phyloP scores from a whole-genome alignment of 2,888 invertebrate genomes.

The Dendrolimus houi region DNA sequence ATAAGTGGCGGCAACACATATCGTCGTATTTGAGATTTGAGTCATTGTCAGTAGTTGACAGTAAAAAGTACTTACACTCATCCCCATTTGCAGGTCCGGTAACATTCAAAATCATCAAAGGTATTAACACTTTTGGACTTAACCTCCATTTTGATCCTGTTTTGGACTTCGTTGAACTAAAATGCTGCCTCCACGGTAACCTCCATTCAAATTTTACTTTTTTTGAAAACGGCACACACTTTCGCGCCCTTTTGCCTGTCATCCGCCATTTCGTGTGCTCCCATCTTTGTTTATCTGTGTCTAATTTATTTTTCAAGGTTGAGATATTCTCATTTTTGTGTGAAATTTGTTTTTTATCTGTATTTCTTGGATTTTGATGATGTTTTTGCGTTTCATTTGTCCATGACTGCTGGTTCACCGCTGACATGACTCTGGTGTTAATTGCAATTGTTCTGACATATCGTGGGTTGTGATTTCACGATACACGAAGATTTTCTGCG shows the following conservation, averaged over 20 bases:
- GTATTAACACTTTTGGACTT: slow-evolving; percentile 35
- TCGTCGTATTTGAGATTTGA: no score
- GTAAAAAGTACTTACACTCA: slow-evolving; percentile 12
- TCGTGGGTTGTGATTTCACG: slow-evolving; percentile 26
- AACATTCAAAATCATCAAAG: slow-evolving; percentile 51
- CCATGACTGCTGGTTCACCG: slow-evolving; percentile 41
- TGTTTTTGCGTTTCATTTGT: not conserved
- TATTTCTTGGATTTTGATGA: not conserved
- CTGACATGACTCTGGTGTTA: slow-evolving; percentile 46
- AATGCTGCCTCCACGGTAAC: not conserved
- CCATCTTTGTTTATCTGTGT: slow-evolving; percentile 19
- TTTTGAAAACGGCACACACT: not conserved
- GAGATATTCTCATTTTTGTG: no score
- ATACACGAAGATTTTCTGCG: slow-evolving; percentile 11
- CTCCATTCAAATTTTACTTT: not conserved
- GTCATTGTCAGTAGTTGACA: no score
- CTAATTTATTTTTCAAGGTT: not conserved
- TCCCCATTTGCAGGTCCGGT: slow-evolving; percentile 35
- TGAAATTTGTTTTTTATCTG: no score
- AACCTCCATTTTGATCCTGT: slow-evolving; percentile 41
- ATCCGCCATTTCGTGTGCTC: slow-evolving; percentile 21
- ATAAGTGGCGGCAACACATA: no score
- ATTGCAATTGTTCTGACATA: slow-evolving; percentile 46
- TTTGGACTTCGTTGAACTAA: not conserved
- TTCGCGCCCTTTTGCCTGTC: not conserved